Evolutionary conservation across 2,113 vertebrate species (phyloP), one percentile per base, ranked within the genome.

Genomic region (Vicugna pacos): DNA sequence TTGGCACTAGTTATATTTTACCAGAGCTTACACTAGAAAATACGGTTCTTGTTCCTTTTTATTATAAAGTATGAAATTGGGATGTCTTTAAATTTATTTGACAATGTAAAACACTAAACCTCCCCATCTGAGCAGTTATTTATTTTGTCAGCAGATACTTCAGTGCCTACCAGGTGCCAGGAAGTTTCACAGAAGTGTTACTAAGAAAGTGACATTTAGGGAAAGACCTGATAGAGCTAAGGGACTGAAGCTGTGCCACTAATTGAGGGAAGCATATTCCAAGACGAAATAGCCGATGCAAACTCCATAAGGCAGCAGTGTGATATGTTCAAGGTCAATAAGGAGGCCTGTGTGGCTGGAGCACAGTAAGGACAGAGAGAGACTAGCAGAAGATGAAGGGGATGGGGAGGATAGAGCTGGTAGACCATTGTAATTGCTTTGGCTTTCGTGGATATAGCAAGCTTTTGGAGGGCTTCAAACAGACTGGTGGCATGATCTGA

Each of bases 51-150:
- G 42, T 62, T 50, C 50, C n/a, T 54, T 83, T 83, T 77, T 80
- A 73, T 2, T 35, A 20, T 76, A 81, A 86, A 79, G 42, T 87
- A 22, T 72, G 76, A 96, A 96, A 87, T 92, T 73, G 58, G 3
- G 24, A 19, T 93, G 15, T 16, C 30, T 69, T 89, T 89, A 65
- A 28, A 26, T 91, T 90, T 72, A 81, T 79, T 79, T 85, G 42
- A 13, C 50, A 81, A 73, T 81, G 11, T 67, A 54, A 89, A 65
- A 64, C 48, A 88, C 48, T 87, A 17, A 62, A 32, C 20, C 14
- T 60, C n/a, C 58, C 35, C 19, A 62, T 80, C 60, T 60, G 35
- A 86, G 46, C 52, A 92, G 7, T 94, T 91, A 85, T 35, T 95
- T 86, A 67, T 15, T 65, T 56, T 0, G 42, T 95, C 67, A 87